These are phyloP conservation scores for Tinamus guttatus DNA, from an alignment of 2,113 vertebrate genomes.

Conservation along the genomic window DNA sequence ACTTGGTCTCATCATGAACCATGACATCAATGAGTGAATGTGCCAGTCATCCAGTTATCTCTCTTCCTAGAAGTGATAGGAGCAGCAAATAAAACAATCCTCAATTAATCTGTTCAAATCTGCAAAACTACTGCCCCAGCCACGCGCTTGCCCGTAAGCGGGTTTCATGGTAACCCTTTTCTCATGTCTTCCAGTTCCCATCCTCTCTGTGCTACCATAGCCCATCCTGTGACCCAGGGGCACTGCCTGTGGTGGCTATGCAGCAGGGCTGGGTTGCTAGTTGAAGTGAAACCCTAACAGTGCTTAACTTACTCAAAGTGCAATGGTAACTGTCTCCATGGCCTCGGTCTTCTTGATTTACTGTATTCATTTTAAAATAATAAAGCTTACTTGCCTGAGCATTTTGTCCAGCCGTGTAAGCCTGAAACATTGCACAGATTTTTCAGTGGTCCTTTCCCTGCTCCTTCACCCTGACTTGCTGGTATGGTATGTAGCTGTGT, in stretches of 20 bases:
- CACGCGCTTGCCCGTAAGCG: background rate
- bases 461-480: background rate
- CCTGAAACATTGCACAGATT: background rate
- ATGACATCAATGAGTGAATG: background rate
- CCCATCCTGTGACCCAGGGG: background rate
- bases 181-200: background rate
- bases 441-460: background rate
- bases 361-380: background rate
- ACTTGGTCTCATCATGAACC: background rate
- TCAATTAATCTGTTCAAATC: background rate
- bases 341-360: background rate
- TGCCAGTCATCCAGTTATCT: background rate
- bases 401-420: background rate
- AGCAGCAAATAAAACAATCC: background rate
- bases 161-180: background rate
- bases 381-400: background rate
- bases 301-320: accelerated
- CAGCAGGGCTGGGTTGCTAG: background rate
- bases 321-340: background rate
- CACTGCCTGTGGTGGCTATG: accelerated
- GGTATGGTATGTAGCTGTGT: background rate
- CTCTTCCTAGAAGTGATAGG: background rate
- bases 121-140: background rate
- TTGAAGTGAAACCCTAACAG: background rate
- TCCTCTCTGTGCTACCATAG: background rate